A percentile compares a stretch with the other conserved stretches of the same genome.
These are phyloP conservation scores for Pluvianellus socialis DNA, from an alignment of 2,113 vertebrate species.

Conservation along the genomic window DNA sequence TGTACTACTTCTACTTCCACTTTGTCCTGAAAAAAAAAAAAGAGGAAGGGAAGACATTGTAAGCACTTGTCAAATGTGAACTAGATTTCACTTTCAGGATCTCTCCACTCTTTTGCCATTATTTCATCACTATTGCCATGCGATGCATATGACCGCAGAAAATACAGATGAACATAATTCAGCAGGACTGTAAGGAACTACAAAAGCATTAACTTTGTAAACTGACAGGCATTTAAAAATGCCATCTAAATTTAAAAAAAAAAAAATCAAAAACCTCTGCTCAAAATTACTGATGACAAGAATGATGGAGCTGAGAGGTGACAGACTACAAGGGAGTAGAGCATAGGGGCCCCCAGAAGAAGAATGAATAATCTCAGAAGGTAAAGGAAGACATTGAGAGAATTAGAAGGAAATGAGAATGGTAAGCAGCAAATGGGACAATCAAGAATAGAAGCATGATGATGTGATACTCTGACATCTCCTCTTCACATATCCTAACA, in stretches of 20 bases:
- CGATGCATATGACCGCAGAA: background rate
- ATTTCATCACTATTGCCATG: background rate
- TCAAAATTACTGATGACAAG: background rate
- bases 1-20: constrained; percentile 91
- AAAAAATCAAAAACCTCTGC: background rate
- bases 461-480: background rate
- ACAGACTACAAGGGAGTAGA: background rate
- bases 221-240: background rate
- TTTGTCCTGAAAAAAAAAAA: constrained; percentile 76
- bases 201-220: background rate
- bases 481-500: background rate
- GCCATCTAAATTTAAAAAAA: background rate
- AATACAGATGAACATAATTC: background rate
- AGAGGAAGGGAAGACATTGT: background rate
- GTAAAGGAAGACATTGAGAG: background rate
- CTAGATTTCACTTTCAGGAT: background rate
- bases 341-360: background rate
- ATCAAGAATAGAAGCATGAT: background rate
- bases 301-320: background rate
- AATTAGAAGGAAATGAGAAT: background rate
- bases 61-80: background rate
- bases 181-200: background rate
- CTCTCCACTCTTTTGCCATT: background rate
- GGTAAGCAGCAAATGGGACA: background rate
- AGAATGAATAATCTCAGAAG: background rate